A percentile compares a stretch with the other conserved stretches of the same genome.
These are phyloP conservation scores for Peromyscus californicus DNA, from an alignment of 2,113 vertebrate genomes.

Conservation along the genomic window DNA sequence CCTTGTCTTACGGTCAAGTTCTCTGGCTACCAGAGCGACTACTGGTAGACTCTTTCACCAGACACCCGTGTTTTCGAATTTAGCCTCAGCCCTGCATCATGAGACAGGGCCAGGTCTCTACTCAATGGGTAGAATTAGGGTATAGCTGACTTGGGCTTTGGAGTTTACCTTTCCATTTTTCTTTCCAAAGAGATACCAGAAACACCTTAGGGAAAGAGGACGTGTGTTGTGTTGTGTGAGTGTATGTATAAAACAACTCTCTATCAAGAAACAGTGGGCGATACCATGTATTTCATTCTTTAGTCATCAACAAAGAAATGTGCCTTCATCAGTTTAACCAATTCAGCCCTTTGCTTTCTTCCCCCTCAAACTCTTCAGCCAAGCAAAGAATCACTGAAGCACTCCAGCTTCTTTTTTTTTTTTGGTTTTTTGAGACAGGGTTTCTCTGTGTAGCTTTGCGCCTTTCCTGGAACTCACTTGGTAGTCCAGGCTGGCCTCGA, in stretches of 20 bases:
- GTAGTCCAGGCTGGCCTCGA: no score
- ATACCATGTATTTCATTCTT: constrained; percentile 2
- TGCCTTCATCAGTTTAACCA: neutral
- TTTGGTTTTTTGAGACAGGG: no score
- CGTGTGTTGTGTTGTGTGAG: no score
- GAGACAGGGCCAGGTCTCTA: neutral
- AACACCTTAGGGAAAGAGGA: neutral
- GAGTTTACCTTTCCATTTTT: neutral
- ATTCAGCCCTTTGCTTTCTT: neutral
- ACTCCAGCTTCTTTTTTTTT: no score
- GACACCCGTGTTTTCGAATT: neutral
- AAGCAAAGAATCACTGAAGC: constrained; percentile 55
- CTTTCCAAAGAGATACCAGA: constrained; percentile 20
- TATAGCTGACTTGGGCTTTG: neutral
- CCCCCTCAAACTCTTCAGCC: neutral
- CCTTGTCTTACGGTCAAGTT: neutral
- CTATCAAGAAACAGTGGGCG: neutral
- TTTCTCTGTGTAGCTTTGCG: no score
- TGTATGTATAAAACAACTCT: neutral
- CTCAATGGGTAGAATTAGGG: neutral
- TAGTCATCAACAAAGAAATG: constrained; percentile 45
- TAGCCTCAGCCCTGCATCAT: neutral
- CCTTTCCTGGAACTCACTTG: no score
- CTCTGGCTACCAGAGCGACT: constrained; percentile 3
- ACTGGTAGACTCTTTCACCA: neutral